Evolutionary conservation across 2,888 invertebrate species (phyloP), one percentile per base, ranked within the genome.

Genomic region (Cataglyphis rosenhaueri): DNA sequence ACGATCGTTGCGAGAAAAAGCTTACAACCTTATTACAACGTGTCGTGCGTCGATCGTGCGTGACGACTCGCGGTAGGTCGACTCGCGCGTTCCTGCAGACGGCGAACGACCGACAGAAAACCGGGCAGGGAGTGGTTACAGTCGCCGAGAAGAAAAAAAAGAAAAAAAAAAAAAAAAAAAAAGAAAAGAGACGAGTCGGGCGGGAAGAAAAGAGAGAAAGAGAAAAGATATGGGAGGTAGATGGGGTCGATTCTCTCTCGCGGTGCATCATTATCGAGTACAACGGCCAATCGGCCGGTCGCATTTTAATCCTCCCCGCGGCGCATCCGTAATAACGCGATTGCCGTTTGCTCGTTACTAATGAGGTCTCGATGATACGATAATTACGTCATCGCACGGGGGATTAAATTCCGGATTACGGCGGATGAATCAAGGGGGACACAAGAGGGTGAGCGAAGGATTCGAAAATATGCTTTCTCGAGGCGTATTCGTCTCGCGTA

Each of bases 401-500:
- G 71, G 55, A 85, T 85, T 82, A 84, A 84, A 82, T 48, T 64
- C 9, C 25, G 25, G 62, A 57, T 73, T 41, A 38, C 8, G 6
- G 18, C 6, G 6, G 41, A 29, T 41, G 21, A 75, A 6, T n/a
- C 5, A 12, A 38, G 41, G 48, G 79, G 83, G 75, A 74, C 83
- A 73, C 71, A 81, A 81, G 41, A 10, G 29, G 29, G 41, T 5
- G 29, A 32, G 44, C 78, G 84, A 48, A 82, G 82, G 81, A 57
- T 62, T 18, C 55, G 76, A 81, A 85, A 88, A 84, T 84, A 66
- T 65, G 66, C 84, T 87, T 83, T 73, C 68, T 84, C 18, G 73
- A 65, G 70, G 85, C 52, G 81, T 83, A 84, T 83, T 83, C 83
- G 81, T 85, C 83, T 83, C 85, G 81, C 79, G 83, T 84, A 78